Base-by-base conservation (phyloP, 2,113 vertebrate genomes). In the Saccopteryx leptura region DNA sequence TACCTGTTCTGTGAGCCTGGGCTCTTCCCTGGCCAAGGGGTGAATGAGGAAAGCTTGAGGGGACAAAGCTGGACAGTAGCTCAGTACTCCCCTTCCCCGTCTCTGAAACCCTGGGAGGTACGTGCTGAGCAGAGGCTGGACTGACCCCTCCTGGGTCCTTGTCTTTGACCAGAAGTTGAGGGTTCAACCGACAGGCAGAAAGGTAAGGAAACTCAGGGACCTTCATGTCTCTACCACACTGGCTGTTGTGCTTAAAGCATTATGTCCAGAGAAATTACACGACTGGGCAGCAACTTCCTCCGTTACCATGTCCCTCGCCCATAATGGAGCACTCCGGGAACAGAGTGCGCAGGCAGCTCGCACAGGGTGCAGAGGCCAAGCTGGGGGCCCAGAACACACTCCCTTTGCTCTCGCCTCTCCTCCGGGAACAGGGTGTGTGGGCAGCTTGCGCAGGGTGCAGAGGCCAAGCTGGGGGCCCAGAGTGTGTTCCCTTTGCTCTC, bases 381-480 rank as follows among this genome's bases (percentile, higher is more conserved):
- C 28, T 4, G 68, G 28, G 31, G 3, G 9, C 17, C 69, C 1
- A 14, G 2, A 1, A 18, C 48, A 19, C 61, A 21, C 14, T 0
- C 14, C 7, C 28, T 26, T 58, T 2, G 7, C 15, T 21, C 5
- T 1, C n/a, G 18, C 39, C 54, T n/a, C 48, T 3, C 60, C 56
- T 72, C 50, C 3, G 14, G 48, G 74, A 50, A 26, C 0, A 6
- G 46, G 48, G 9, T 18, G 6, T 0, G 11, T 33, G 2, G 2
- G 11, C n/a, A 46, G 66, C 17, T 52, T 68, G 19, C n/a, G 2
- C 60, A 54, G 5, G 28, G 60, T 4, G 9, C 14, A 7, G n/a
- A 5, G 15, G 15, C 66, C 66, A 26, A 4, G 66, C 21, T 4
- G 68, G 28, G 31, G 3, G 9, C 17, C 69, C 1, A 14, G 2